Evolutionary conservation across 2,888 invertebrate genomes (phyloP).

Genomic region (Ceratothoa steindachneri): DNA sequence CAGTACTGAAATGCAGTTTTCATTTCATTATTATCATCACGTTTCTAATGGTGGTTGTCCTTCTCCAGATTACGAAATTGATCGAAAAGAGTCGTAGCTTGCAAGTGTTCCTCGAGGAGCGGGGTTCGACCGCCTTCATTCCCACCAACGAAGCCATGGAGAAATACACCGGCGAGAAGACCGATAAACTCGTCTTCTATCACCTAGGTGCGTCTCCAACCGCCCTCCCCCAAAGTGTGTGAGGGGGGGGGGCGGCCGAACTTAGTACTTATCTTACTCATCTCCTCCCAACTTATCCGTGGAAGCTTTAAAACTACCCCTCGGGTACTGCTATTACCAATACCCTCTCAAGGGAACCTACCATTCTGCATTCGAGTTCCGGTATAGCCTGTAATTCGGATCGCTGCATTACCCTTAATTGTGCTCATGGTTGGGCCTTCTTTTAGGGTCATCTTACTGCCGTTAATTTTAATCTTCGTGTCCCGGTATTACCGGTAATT

Average conservation of each 20-base stretch:
- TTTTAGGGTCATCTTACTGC: too few species aligned
- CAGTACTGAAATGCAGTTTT: too few species aligned
- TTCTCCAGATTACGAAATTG: constrained; percentile 21
- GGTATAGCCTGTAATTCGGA: too few species aligned
- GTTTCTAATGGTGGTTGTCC: too few species aligned
- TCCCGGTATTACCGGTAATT: too few species aligned
- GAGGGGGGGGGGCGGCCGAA: background rate
- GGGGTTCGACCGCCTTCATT: constrained; percentile 33
- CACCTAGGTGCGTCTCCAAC: constrained; percentile 23
- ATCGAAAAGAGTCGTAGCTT: constrained; percentile 19
- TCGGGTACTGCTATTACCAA: too few species aligned
- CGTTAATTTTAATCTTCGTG: too few species aligned
- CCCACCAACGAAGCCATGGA: constrained; percentile 36
- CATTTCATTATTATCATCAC: background rate
- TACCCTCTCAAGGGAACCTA: too few species aligned
- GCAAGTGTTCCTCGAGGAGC: background rate
- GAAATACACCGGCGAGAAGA: constrained; percentile 21
- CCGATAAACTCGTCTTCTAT: constrained; percentile 22
- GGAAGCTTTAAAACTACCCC: too few species aligned
- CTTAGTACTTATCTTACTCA: background rate
- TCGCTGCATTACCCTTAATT: too few species aligned
- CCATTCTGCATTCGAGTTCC: too few species aligned
- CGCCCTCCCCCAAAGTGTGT: background rate
- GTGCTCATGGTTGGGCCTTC: too few species aligned
- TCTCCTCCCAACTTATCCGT: background rate